phyloP scores from a whole-genome alignment of 2,113 vertebrate genomes.

The Gopherus flavomarginatus region DNA sequence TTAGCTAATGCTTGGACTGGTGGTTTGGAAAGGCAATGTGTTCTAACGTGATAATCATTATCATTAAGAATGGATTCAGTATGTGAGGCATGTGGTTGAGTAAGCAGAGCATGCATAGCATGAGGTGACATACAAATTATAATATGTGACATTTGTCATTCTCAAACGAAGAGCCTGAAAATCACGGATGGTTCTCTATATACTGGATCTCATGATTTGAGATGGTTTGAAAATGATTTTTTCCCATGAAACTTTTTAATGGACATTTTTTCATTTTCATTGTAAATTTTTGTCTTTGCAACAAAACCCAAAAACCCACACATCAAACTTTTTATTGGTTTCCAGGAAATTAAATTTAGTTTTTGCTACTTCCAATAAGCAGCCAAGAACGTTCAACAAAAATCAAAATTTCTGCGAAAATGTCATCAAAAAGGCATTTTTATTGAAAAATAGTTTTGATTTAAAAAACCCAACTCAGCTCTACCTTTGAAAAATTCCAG shows the following conservation, averaged over 20 bases:
- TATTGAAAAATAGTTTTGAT: neutral
- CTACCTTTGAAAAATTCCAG: no score
- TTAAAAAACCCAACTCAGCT: neutral
- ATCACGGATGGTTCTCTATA: neutral
- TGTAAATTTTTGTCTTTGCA: neutral
- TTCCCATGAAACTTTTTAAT: neutral
- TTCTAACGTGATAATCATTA: no score
- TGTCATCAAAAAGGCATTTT: neutral
- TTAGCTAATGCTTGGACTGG: no score
- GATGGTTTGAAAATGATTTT: neutral
- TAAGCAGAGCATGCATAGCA: no score
- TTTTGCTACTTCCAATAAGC: neutral
- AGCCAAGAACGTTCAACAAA: neutral
- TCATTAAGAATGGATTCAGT: no score
- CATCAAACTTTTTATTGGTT: neutral
- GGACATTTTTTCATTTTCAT: neutral
- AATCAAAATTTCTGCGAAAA: neutral
- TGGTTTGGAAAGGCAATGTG: no score
- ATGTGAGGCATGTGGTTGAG: no score
- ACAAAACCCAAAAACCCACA: neutral
- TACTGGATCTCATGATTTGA: neutral
- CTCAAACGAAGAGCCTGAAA: neutral
- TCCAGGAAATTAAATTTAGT: neutral
- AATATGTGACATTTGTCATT: neutral
- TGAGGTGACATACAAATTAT: no score